Percentiles rank a stretch among this genome's conserved stretches.
phyloP scores from a whole-genome alignment of 2,797 vertebrate genomes.

The Myotis planiceps region DNA sequence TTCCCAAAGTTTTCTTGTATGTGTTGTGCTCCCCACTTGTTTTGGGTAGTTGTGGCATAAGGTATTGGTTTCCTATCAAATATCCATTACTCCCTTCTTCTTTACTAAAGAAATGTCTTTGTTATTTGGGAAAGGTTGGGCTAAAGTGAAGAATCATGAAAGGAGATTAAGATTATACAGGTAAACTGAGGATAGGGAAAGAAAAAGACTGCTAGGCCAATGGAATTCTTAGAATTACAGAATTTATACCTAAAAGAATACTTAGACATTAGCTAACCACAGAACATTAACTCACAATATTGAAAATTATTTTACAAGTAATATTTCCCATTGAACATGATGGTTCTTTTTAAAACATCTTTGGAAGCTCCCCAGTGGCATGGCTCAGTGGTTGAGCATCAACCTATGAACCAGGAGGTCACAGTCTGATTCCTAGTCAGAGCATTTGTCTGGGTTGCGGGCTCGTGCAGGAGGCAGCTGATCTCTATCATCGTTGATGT shows the following conservation, averaged over 20 bases:
- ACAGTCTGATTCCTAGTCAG: no score
- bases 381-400: no score
- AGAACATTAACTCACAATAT: neutral
- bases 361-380: neutral
- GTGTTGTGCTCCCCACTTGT: neutral
- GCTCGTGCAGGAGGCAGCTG: no score
- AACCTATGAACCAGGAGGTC: no score
- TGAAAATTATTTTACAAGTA: slow-evolving; percentile 17
- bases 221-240: neutral
- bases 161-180: neutral
- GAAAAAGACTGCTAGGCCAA: neutral
- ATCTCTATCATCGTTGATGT: no score
- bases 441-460: no score
- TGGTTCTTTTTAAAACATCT: neutral
- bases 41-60: neutral
- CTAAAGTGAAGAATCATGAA: neutral
- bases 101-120: neutral
- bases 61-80: neutral
- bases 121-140: neutral
- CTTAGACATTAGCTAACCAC: neutral
- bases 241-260: neutral
- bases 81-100: neutral
- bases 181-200: neutral
- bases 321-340: neutral
- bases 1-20: neutral